phyloP scores from a whole-genome alignment of 2,113 vertebrate species.

The Scytalopus superciliaris region DNA sequence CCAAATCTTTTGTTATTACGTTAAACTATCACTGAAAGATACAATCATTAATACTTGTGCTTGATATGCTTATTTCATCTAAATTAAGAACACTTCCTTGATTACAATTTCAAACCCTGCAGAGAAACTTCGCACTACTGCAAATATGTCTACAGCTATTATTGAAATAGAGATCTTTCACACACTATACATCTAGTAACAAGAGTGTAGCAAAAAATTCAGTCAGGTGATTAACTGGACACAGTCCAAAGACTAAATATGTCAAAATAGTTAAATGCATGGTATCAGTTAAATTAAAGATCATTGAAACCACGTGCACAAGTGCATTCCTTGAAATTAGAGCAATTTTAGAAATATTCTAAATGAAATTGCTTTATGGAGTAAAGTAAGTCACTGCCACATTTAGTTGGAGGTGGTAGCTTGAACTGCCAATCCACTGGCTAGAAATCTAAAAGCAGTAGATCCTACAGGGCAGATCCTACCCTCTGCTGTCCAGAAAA shows the following conservation, averaged over 20 bases:
- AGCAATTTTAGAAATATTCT: background rate
- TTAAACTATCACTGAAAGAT: background rate
- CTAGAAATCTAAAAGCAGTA: background rate
- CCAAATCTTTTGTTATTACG: background rate
- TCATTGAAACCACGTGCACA: fast-evolving
- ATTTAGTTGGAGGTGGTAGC: background rate
- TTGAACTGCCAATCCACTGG: background rate
- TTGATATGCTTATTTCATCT: background rate
- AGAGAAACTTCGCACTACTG: background rate
- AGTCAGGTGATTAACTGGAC: background rate
- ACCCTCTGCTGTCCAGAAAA: background rate
- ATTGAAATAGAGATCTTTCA: background rate
- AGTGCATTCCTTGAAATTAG: background rate
- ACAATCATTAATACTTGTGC: background rate
- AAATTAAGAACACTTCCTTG: background rate
- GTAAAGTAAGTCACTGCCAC: background rate
- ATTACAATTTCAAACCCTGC: background rate
- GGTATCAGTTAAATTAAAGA: background rate
- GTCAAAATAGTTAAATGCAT: background rate
- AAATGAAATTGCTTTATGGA: background rate
- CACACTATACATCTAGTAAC: background rate
- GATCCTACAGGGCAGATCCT: background rate
- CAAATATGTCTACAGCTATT: background rate
- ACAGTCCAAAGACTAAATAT: background rate
- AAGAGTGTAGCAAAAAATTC: background rate